Evolutionary conservation across 2,797 vertebrate species (phyloP), one percentile per base, ranked within the genome.

Genomic region (Distichodus sexfasciatus): DNA sequence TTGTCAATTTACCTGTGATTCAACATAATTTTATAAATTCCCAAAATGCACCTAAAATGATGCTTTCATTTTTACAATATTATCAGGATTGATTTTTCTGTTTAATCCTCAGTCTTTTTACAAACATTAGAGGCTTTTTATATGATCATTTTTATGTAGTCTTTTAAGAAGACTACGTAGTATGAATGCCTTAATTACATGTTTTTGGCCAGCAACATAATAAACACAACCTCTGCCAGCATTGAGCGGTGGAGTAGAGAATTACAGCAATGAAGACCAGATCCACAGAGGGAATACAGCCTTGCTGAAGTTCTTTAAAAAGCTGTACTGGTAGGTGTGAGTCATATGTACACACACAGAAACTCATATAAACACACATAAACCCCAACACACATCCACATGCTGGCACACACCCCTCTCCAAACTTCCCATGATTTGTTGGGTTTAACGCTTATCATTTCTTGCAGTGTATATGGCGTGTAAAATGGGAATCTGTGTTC

Each of bases 361-460:
- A 26, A 38, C 50, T 10, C 51, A 46, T 7, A 19, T 33, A 10
- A 41, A 36, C 43, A 41, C 41, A 40, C 44, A 60, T 26, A 28
- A 29, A 36, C 40, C 28, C 50, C n/a, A n/a, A 44, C 50, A 31
- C 38, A 23, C 14, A 21, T 36, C 26, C 21, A n/a, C 19, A 36
- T 31, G 6, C 63, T 7, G 23, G 23, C 36, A 44, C 62, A 66
- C 51, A 1, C 54, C 33, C 69, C 69, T 79, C 73, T 7, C 71
- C n/a, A n/a, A n/a, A n/a, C n/a, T n/a, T n/a, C n/a, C n/a, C n/a
- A n/a, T n/a, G n/a, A 43, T 29, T 76, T 72, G 78, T 74, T n/a
- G 29, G 14, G 15, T 17, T 54, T 43, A 10, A 38, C 59, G 38
- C 58, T 54, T 43, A 74, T 84, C 71, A 62, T 74, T 86, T 82